These are phyloP conservation scores for Nerophis lumbriciformis DNA, from an alignment of 2,113 vertebrate species.

Conservation along the genomic window DNA sequence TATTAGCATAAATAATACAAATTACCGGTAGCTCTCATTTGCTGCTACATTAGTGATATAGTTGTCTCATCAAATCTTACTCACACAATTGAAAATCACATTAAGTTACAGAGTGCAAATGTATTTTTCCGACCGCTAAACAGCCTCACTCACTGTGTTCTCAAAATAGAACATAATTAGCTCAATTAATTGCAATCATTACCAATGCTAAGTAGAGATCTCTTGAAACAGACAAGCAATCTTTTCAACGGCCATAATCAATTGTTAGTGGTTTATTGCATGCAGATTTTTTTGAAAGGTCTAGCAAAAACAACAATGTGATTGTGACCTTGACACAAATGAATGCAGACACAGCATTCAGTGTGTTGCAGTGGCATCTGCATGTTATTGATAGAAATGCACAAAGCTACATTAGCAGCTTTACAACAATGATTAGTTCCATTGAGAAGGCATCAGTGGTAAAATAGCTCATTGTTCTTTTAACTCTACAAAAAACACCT, in stretches of 20 bases:
- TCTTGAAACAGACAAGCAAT: background rate
- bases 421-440: background rate
- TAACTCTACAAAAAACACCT: background rate
- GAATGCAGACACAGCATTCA: background rate
- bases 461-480: background rate
- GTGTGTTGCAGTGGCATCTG: background rate
- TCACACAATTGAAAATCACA: background rate
- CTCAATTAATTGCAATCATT: background rate
- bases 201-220: background rate
- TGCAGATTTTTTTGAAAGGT: slow-evolving; percentile 7
- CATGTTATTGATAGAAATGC: background rate
- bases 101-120: background rate
- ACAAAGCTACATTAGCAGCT: background rate
- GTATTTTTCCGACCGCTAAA: background rate
- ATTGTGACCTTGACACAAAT: background rate
- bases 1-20: too few species aligned
- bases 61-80: slow-evolving; percentile 1
- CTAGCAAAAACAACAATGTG: background rate
- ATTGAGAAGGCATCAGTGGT: background rate
- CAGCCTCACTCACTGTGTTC: background rate
- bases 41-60: too few species aligned
- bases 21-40: too few species aligned
- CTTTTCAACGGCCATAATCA: background rate
- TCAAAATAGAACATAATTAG: background rate
- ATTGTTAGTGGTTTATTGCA: background rate